phyloP scores from a whole-genome alignment of 1,140 invertebrate genomes.

The Leptopilina boulardi region DNA sequence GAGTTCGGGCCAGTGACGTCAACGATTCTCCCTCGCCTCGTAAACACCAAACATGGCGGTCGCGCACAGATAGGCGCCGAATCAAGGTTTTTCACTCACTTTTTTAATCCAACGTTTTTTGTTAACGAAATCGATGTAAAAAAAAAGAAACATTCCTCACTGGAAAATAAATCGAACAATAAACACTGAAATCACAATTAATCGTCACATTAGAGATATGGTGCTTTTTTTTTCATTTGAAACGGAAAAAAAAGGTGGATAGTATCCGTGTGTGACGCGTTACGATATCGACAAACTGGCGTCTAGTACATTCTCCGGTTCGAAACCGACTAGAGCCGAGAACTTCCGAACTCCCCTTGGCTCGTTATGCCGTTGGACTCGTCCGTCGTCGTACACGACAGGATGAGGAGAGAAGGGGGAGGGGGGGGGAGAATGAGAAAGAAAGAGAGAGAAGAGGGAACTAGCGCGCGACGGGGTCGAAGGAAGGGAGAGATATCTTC shows the following conservation, averaged over 20 bases:
- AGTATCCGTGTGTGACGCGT: slow-evolving; percentile 36
- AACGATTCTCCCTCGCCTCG: slow-evolving; percentile 72
- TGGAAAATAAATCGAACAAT: neutral
- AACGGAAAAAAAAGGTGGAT: no score
- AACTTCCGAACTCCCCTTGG: slow-evolving; percentile 71
- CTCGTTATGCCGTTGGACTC: slow-evolving; percentile 69
- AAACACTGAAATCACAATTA: neutral
- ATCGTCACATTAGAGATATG: no score
- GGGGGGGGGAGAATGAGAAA: slow-evolving; percentile 40
- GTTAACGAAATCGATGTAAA: no score
- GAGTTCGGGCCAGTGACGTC: slow-evolving; percentile 72
- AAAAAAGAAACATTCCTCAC: neutral
- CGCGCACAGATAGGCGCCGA: slow-evolving; percentile 66
- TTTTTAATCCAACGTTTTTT: no score
- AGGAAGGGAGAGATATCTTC: slow-evolving; percentile 36
- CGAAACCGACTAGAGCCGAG: slow-evolving; percentile 74
- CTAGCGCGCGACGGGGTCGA: slow-evolving; percentile 51
- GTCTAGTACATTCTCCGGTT: slow-evolving; percentile 73
- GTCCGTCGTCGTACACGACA: slow-evolving; percentile 67
- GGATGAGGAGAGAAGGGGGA: slow-evolving; percentile 36
- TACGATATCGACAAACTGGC: slow-evolving; percentile 57
- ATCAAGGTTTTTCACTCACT: slow-evolving; percentile 19
- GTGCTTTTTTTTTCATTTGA: no score
- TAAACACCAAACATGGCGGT: slow-evolving; percentile 77
- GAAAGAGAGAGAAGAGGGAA: slow-evolving; percentile 45